Conservation (phyloP, 2,113 vertebrate species). For the Gallinago paraguaiae region DNA sequence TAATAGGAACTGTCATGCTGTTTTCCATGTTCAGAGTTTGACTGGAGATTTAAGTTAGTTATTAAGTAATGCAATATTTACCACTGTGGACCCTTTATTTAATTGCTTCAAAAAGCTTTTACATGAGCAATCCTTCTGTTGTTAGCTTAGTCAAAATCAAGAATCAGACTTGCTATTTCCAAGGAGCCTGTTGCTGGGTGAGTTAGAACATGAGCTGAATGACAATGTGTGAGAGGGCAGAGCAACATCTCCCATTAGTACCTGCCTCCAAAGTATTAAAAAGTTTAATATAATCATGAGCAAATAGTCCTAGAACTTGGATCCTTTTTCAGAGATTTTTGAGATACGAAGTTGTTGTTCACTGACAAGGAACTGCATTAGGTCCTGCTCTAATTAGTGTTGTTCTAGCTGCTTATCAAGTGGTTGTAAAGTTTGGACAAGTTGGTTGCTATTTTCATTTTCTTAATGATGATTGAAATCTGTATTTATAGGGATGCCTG, state of each 20-base stretch:
- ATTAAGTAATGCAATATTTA: neutral
- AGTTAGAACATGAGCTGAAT: neutral
- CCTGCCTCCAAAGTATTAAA: neutral
- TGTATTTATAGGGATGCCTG: neutral
- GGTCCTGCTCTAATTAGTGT: conserved; percentile 38
- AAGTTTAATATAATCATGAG: neutral
- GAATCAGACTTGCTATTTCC: neutral
- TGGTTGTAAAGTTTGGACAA: neutral
- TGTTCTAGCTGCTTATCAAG: neutral
- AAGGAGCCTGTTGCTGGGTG: neutral
- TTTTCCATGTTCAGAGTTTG: neutral
- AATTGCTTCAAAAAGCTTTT: neutral
- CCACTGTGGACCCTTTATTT: neutral
- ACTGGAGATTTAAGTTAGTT: neutral
- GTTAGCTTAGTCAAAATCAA: neutral
- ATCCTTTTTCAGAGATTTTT: neutral
- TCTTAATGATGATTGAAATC: neutral
- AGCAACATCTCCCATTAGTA: neutral
- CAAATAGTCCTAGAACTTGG: neutral
- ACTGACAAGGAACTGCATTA: conserved; percentile 8
- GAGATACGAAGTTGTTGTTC: neutral
- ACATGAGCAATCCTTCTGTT: neutral
- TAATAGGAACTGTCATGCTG: neutral
- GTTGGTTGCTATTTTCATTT: neutral
- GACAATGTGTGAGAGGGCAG: neutral